phyloP scores from a whole-genome alignment of 1,140 invertebrate genomes.

The Drosophila erecta region DNA sequence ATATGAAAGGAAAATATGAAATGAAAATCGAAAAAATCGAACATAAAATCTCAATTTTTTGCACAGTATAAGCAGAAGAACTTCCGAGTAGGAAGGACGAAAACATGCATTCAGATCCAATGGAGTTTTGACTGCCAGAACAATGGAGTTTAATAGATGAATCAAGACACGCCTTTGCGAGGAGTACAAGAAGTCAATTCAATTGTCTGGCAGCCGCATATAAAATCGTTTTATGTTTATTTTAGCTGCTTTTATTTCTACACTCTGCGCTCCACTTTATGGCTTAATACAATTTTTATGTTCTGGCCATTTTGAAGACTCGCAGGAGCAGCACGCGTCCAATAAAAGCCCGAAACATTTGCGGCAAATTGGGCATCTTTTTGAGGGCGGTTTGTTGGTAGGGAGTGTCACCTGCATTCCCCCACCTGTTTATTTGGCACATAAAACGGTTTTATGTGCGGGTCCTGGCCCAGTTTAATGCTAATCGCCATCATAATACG shows the following conservation, averaged over 20 bases:
- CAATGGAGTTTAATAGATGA: conserved; percentile 44
- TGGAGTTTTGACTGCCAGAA: conserved; percentile 28
- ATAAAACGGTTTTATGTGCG: conserved; percentile 75
- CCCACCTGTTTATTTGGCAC: conserved; percentile 64
- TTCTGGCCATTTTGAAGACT: conserved; percentile 64
- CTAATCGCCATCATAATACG: conserved; percentile 71
- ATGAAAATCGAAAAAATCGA: background rate
- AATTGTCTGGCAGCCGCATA: conserved; percentile 70
- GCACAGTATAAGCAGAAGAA: background rate
- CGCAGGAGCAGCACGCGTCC: conserved; percentile 34
- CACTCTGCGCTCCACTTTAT: conserved; percentile 51
- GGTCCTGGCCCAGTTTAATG: conserved; percentile 65
- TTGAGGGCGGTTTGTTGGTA: conserved; percentile 12
- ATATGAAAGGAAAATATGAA: background rate
- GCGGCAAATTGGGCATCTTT: conserved; percentile 32
- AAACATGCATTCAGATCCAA: conserved; percentile 21
- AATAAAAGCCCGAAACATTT: conserved; percentile 52
- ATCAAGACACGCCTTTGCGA: conserved; percentile 35
- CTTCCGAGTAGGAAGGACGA: conserved; percentile 12
- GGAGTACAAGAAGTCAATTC: conserved; percentile 61
- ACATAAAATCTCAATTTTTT: conserved; percentile 7
- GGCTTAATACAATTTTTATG: conserved; percentile 81
- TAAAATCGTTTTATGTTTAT: conserved; percentile 54
- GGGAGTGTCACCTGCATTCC: conserved; percentile 32
- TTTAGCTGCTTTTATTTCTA: conserved; percentile 34